Evolutionary conservation across 2,888 invertebrate species (phyloP), one percentile per base, ranked within the genome.

Genomic region (Meiosimyza platycephala): DNA sequence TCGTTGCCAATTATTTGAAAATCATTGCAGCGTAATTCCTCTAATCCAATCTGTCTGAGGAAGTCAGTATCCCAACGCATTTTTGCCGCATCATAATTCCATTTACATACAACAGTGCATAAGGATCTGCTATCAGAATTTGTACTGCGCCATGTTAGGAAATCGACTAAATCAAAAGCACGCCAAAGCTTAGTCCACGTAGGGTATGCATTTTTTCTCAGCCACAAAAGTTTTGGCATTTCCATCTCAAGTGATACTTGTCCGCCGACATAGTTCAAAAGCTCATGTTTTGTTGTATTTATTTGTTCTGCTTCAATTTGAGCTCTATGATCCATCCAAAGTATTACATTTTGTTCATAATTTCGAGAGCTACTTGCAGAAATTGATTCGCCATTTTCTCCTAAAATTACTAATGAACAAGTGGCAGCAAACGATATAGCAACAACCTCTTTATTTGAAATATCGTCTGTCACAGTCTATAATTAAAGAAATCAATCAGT

Each of bases 361-460:
- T 90, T 88, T 6, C 91, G 93, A 75, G 90, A 90, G 15, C 90
- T 89, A 83, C 92, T 94, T 0, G 95, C 90, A 55, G 93, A 90
- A 55, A 94, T 84, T 0, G 96, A 94, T 33, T 90, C 87, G 15
- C 91, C 92, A 74, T 92, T 87, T 78, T 89, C 88, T 81, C 94
- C 95, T 54, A 98, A 83, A 7, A 91, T 93, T 1, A 95, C 98
- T 74, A 98, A 87, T 0, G 98, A 98, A 85, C 98, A 98, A 13
- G 98, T 98, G 16, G 97, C 98, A 89, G 97, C 97, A 88, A 98
- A 98, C 6, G 97, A 97, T 79, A 98, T 92, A n/a, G 96, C 96
- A 87, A 91, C 92, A n/a, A 96, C 90, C 78, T 83, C 87, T 73
- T 88, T 85, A 68, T 90, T 89, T 78, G 89, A 86, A 76, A 90